Percentiles rank a stretch among this genome's conserved stretches.
Evolutionary conservation across 2,888 invertebrate species (phyloP).

Genomic region (Andrena bucephala): DNA sequence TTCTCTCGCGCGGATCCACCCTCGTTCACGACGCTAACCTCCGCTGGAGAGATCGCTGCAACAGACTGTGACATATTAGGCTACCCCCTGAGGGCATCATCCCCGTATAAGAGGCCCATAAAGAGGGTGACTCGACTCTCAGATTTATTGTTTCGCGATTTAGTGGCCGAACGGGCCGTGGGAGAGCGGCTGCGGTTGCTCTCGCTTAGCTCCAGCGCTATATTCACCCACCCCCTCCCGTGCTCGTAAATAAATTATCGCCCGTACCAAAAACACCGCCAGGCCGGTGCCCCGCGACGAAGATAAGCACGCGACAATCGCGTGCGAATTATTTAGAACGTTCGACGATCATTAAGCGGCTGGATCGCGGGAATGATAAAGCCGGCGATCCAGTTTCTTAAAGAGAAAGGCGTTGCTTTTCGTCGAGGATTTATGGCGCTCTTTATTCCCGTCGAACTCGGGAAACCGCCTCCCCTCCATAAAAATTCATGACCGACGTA

Average conservation of each 20-base stretch:
- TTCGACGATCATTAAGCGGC: not conserved
- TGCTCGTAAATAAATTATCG: slow-evolving; percentile 69
- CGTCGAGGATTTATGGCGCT: slow-evolving; percentile 45
- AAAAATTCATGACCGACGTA: slow-evolving; percentile 72
- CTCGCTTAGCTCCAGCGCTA: not conserved
- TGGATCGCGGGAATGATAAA: not conserved
- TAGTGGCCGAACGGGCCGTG: slow-evolving; percentile 77
- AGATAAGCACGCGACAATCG: not conserved
- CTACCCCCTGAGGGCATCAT: slow-evolving; percentile 82
- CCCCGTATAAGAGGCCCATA: slow-evolving; percentile 78
- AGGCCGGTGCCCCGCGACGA: not conserved
- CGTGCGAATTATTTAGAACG: not conserved
- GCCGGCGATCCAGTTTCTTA: slow-evolving; percentile 22
- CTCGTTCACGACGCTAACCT: slow-evolving; percentile 63
- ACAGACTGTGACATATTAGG: slow-evolving; percentile 85
- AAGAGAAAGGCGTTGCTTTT: slow-evolving; percentile 49
- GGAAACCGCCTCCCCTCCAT: slow-evolving; percentile 47
- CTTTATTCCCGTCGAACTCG: slow-evolving; percentile 49
- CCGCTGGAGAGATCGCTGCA: slow-evolving; percentile 81
- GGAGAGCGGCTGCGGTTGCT: slow-evolving; percentile 68
- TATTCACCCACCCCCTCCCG: slow-evolving; percentile 25
- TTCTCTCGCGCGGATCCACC: slow-evolving; percentile 60
- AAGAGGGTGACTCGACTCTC: slow-evolving; percentile 74
- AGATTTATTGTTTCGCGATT: slow-evolving; percentile 84
- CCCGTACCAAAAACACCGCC: slow-evolving; percentile 12